Evolutionary conservation across 2,888 invertebrate genomes (phyloP), one percentile per base, ranked within the genome.

Genomic region (Quadroppia sp.): DNA sequence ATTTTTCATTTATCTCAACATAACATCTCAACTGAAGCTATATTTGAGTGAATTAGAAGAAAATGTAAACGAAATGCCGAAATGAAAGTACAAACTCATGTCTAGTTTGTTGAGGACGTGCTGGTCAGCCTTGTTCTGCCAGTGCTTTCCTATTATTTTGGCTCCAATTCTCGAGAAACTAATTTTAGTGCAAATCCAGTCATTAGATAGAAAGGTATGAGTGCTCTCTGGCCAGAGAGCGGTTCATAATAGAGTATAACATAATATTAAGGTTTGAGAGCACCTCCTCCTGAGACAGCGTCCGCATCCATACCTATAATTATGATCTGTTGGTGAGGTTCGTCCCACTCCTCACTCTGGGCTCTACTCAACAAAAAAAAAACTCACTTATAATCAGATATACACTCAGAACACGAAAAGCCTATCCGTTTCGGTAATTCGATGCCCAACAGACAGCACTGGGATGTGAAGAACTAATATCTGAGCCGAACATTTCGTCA

Each of bases 251-350:
- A 17, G 3, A 17, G 32, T 3, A n/a, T 61, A 61, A 61, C 28
- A 61, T 61, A n/a, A 23, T 61, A 61, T 61, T 61, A 61, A 1
- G 2, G n/a, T 61, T 30, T 32, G 7, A 17, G 32, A 61, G 61
- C 30, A 61, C 61, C 67, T 67, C 67, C 67, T 67, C n/a, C 67
- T 67, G 42, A n/a, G 67, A 64, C 36, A 20, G n/a, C 17, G 61
- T 23, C 67, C 23, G 42, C 42, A 36, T 42, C 20, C 32, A 42
- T 67, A 42, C 67, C 67, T 67, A 67, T 67, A 67, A 67, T 67
- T 67, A 67, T 42, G 67, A 67, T 67, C 61, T 67, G 67, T 67
- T 40, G 42, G 42, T 11, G 13, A n/a, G 42, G 67, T 67, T 42
- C 67, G 40, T 67, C 67, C 67, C 42, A 67, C 42, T 40, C 36